Evolutionary conservation across 2,797 vertebrate genomes (phyloP).

Genomic region (Vultur gryphus): DNA sequence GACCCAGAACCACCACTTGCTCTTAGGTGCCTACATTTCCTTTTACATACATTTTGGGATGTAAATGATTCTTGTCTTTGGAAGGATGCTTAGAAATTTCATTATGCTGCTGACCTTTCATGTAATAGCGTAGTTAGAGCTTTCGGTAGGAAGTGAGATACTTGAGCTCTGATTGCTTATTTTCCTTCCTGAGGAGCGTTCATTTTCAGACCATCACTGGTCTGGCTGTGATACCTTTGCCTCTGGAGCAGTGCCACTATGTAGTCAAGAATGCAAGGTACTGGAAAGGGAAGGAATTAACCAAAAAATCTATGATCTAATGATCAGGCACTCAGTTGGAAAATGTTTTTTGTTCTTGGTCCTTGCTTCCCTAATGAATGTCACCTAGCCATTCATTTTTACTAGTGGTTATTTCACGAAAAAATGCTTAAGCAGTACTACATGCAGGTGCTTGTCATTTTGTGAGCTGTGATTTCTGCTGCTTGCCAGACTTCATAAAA

Average conservation of each 20-base stretch:
- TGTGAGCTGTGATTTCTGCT: not conserved
- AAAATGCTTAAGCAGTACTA: not conserved
- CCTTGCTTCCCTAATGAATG: not conserved
- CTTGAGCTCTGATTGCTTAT: not conserved
- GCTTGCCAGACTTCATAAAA: not conserved
- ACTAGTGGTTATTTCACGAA: not conserved
- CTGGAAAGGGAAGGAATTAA: not conserved
- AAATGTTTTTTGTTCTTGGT: not conserved
- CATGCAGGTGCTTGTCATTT: not conserved
- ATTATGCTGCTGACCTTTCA: not conserved
- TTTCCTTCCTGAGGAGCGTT: not conserved
- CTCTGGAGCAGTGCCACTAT: not conserved
- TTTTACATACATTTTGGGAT: not conserved
- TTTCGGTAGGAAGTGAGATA: not conserved
- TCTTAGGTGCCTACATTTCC: not conserved
- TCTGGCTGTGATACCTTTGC: not conserved
- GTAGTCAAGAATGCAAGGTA: not conserved
- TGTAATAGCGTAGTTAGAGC: not conserved
- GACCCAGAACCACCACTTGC: not conserved
- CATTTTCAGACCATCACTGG: not conserved
- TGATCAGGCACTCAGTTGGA: rapidly evolving
- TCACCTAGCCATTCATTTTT: not conserved
- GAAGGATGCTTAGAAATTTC: not conserved
- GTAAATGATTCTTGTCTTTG: not conserved
- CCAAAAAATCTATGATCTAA: not conserved